Base-by-base conservation (phyloP, 92 coral and sea anemone species). In the Plumapathes pennacea region DNA sequence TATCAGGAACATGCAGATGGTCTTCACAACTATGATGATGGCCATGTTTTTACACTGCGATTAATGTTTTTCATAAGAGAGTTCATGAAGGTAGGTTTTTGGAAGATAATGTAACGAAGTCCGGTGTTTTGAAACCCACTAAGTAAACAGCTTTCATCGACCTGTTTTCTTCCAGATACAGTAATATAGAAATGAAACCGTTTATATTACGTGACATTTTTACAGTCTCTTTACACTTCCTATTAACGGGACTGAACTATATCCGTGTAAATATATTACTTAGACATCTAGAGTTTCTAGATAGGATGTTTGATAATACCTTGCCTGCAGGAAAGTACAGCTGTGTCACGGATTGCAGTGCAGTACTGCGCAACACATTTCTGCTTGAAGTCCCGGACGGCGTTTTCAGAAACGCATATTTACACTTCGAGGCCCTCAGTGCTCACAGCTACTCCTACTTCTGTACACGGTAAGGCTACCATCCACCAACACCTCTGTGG, bases 381-480 rank as follows among this genome's bases (percentile, higher is more conserved):
- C 69, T 48, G 1, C 38, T 51, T 1, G 43, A 27, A 21, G 55
- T 70, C 0, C 64, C 50, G 0, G 30, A 69, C 13, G 40, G 54
- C 32, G 44, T 79, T 2, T 25, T 63, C n/a, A 33, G 86, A 14
- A 68, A 68, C 47, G 76, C 76, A 10, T 68, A 79, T 41, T 62
- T 71, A 19, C 81, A 71, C 38, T 79, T 79, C 32, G 86, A 79
- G 41, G 81, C 86, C 10, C 49, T 79, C 11, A 51, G 47, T 10
- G 34, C 62, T 25, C 86, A 79, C 25, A 14, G 20, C 32, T 72
- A 79, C 57, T 38, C 55, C 17, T 79, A 32, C 51, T 9, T 67
- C 4, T 72, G 81, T 47, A 58, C 50, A 13, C 54, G 62, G 0
- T 79, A 81, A 33, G 81, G 86, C 7, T 42, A 52, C 49, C 24